These are phyloP conservation scores for Tiphia femorata DNA, from an alignment of 2,888 invertebrate genomes.

Conservation along the genomic window DNA sequence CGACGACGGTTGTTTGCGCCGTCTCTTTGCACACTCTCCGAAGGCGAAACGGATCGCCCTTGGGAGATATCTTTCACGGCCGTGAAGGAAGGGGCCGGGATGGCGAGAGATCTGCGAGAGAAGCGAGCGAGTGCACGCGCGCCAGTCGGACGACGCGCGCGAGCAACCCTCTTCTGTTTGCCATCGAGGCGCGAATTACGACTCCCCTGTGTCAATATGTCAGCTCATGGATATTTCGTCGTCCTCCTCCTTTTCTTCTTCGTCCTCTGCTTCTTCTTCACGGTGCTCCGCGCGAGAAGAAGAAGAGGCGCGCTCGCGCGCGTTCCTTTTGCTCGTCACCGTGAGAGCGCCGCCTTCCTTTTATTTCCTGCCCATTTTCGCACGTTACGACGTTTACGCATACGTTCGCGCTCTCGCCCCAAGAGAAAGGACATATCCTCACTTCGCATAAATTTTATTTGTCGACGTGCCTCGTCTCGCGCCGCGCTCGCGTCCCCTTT, in stretches of 20 bases:
- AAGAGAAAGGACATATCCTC: too few species aligned
- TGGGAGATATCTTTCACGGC: conserved; percentile 16
- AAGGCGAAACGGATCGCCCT: conserved; percentile 40
- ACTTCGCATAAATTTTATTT: conserved; percentile 38
- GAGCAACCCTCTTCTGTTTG: conserved; percentile 53
- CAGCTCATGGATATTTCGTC: conserved; percentile 41
- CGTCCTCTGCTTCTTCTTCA: conserved; percentile 1
- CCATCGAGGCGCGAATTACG: conserved; percentile 58
- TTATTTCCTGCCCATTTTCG: conserved; percentile 32
- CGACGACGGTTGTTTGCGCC: conserved; percentile 40
- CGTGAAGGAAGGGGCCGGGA: conserved; percentile 5
- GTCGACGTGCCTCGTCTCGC: conserved; percentile 11
- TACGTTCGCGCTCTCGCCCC: too few species aligned
- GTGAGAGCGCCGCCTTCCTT: conserved; percentile 22
- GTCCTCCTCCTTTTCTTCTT: not conserved
- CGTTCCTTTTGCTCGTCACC: conserved; percentile 13
- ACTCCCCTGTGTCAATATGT: conserved; percentile 58
- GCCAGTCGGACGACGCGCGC: conserved; percentile 13
- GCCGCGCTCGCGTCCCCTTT: too few species aligned
- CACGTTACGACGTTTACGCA: conserved; percentile 34
- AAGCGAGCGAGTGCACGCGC: conserved; percentile 9
- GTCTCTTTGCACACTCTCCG: conserved; percentile 39
- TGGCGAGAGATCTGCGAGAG: conserved; percentile 5
- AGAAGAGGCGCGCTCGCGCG: too few species aligned
- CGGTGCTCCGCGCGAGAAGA: too few species aligned